Conservation (phyloP, 2,888 invertebrate species). For the Lobophora halterata region DNA sequence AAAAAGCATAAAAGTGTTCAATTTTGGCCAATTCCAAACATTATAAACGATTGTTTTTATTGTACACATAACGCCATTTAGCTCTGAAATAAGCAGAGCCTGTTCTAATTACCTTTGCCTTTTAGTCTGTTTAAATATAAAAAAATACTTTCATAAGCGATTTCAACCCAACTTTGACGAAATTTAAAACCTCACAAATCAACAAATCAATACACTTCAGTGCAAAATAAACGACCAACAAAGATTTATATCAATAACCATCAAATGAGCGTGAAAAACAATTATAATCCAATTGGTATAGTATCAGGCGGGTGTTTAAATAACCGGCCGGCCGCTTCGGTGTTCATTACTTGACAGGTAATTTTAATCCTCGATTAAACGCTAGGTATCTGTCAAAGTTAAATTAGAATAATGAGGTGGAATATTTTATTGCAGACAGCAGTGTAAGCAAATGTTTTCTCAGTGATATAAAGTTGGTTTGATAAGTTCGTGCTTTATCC, state of each 20-base stretch:
- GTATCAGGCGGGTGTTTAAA: constrained; percentile 57
- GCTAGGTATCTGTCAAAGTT: constrained; percentile 55
- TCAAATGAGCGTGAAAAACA: constrained; percentile 76
- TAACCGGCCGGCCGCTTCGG: constrained; percentile 48
- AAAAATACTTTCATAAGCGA: background rate
- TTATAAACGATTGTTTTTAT: too few relatives aligned
- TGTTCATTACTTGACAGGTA: constrained; percentile 66
- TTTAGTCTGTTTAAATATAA: too few relatives aligned
- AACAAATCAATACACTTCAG: constrained; percentile 46
- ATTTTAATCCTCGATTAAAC: constrained; percentile 75
- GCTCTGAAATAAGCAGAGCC: too few relatives aligned
- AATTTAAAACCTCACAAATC: constrained; percentile 6
- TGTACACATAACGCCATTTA: too few relatives aligned
- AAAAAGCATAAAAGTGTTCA: too few relatives aligned
- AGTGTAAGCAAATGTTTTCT: constrained; percentile 26
- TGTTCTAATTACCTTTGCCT: too few relatives aligned
- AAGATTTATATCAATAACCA: constrained; percentile 72
- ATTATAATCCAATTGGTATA: constrained; percentile 68
- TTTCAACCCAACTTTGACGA: too few relatives aligned
- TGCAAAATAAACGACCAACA: constrained; percentile 53
- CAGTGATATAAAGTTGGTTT: constrained; percentile 13
- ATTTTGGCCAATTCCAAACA: too few relatives aligned
- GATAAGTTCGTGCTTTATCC: too few relatives aligned
- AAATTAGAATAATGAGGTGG: constrained; percentile 57
- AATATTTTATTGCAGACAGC: constrained; percentile 29